These are phyloP conservation scores for Alviniconcha marisindica DNA, from an alignment of 1,140 invertebrate genomes.

Conservation along the genomic window DNA sequence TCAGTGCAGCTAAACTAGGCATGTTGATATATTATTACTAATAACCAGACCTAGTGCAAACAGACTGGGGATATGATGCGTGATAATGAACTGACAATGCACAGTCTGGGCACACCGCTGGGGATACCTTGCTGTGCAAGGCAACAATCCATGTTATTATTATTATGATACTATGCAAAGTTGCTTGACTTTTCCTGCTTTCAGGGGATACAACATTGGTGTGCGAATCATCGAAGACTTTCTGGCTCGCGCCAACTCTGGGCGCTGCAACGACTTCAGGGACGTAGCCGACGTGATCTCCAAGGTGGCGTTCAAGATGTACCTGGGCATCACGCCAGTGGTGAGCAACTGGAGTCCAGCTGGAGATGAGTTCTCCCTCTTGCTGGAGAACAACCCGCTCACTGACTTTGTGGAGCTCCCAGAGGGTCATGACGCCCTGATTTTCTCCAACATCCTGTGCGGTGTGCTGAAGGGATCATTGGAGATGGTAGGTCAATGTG, in stretches of 20 bases:
- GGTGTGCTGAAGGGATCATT: slow-evolving; percentile 91
- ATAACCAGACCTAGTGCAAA: no score
- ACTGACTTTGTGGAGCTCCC: slow-evolving; percentile 99
- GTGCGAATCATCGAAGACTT: slow-evolving; percentile 98
- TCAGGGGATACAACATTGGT: slow-evolving; percentile 97
- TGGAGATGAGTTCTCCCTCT: slow-evolving; percentile 97
- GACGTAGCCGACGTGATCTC: slow-evolving; percentile 98
- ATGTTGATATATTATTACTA: no score
- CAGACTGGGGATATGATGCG: no score
- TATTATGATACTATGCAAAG: no score
- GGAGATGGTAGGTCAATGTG: slow-evolving; percentile 95
- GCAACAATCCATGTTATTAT: no score
- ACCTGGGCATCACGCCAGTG: slow-evolving; percentile 92
- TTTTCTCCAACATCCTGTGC: slow-evolving; percentile 96
- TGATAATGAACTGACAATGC: no score
- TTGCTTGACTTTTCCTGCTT: no score
- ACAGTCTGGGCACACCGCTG: no score
- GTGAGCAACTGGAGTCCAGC: slow-evolving; percentile 95
- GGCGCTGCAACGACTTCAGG: slow-evolving; percentile 94
- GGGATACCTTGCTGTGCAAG: no score
- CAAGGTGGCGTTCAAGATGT: slow-evolving; percentile 91
- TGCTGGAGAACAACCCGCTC: slow-evolving; percentile 96
- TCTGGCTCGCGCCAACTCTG: slow-evolving; percentile 92
- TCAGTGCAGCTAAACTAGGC: no score
- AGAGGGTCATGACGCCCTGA: slow-evolving; percentile 88